Evolutionary conservation across 2,888 invertebrate species (phyloP).

Genomic region (Camptogramma bilineatum): DNA sequence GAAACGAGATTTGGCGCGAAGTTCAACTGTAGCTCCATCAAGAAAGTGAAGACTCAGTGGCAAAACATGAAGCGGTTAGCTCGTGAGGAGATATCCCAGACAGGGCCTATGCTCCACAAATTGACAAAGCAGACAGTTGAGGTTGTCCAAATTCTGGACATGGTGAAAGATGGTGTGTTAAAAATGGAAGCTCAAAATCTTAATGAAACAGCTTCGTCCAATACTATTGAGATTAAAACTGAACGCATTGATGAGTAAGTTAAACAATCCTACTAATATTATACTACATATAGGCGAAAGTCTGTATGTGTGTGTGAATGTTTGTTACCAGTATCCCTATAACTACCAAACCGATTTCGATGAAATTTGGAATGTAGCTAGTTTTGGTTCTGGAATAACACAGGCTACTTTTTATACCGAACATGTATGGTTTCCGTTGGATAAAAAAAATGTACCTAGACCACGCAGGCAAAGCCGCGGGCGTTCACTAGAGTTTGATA

Average conservation of each 20-base stretch:
- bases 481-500: too few species aligned
- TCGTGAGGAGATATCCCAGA: slow-evolving; percentile 71
- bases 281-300: too few species aligned
- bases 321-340: too few species aligned
- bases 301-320: too few species aligned
- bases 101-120: slow-evolving; percentile 63
- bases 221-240: slow-evolving; percentile 75
- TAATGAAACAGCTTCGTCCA: slow-evolving; percentile 61
- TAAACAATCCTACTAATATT: slow-evolving; percentile 2
- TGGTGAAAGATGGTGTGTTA: slow-evolving; percentile 67
- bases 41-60: slow-evolving; percentile 82
- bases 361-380: too few species aligned
- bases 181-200: slow-evolving; percentile 59
- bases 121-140: slow-evolving; percentile 70
- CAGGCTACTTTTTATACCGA: too few species aligned
- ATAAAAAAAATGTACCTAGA: too few species aligned
- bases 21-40: slow-evolving; percentile 71
- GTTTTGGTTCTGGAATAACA: too few species aligned
- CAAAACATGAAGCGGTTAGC: slow-evolving; percentile 82
- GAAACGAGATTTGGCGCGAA: slow-evolving; percentile 71
- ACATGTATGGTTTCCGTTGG: too few species aligned
- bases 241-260: slow-evolving; percentile 80
- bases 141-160: slow-evolving; percentile 72
- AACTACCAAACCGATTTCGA: too few species aligned
- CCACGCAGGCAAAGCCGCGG: too few species aligned